Base-by-base conservation (phyloP, 2,888 invertebrate genomes). In the Siphlonurus alternatus region DNA sequence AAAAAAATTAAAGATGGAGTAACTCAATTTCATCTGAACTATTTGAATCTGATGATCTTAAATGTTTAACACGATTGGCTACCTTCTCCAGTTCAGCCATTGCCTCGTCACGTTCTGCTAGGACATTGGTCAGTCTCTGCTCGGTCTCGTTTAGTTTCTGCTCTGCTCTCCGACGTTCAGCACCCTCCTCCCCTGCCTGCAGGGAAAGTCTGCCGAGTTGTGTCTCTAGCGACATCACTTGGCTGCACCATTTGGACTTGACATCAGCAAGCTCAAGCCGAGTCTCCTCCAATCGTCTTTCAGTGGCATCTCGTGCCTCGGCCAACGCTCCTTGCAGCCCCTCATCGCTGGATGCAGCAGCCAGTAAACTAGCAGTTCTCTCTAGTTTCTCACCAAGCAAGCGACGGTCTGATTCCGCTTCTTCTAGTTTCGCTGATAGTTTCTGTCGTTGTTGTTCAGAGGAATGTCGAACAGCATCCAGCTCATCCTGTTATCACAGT, bases 201-300 rank as follows among this genome's bases (percentile, higher is more conserved):
- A 89, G 81, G 69, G 89, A 89, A 66, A 91, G 76, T 66, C 91
- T 83, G 70, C 88, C 88, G 67, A 88, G 86, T 83, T 94, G 93
- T n/a, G 90, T 90, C 74, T 94, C 93, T 54, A 93, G 76, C 0
- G 88, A 85, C 19, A 90, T 84, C 70, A 93, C 93, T 75, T 93
- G 92, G 18, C 89, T 88, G 71, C 92, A 93, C 93, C 93, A 93
- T 0, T 89, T 89, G 0, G 89, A 89, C 74, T 94, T 93, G 68
- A 93, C 90, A 71, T 93, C 92, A 0, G 89, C 87, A 38, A 93
- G 77, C 74, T 93, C 93, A 72, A 92, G 80, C 73, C 92, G 87
- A 0, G 91, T 85, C 72, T 93, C 93, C 70, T 90, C 88, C 65
- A 93, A 75, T 70, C 89, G 85, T 66, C 89, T 82, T 68, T 89